Evolutionary conservation across 2,888 invertebrate genomes (phyloP).

Genomic region (Helobdella robusta): DNA sequence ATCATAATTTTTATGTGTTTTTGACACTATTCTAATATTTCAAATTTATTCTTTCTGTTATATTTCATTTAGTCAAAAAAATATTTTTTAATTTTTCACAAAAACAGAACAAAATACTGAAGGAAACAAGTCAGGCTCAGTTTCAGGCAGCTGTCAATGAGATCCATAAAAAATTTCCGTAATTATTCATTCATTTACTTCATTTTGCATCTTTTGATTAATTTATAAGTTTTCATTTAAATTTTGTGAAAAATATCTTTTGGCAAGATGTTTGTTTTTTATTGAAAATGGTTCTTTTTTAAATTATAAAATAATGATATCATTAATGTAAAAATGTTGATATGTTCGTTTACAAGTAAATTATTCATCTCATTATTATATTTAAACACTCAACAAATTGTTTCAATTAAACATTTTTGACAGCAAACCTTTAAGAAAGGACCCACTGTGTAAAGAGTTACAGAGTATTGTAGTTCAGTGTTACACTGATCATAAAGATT

Average conservation of each 20-base stretch:
- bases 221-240: too few relatives aligned
- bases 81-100: not conserved
- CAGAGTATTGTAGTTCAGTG: constrained; percentile 11
- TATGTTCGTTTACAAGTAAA: not conserved
- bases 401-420: too few relatives aligned
- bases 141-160: not conserved
- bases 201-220: not conserved
- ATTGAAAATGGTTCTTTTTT: not conserved
- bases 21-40: too few relatives aligned
- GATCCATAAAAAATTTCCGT: constrained; percentile 14
- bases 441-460: constrained; percentile 15
- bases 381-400: too few relatives aligned
- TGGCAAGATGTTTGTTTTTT: too few relatives aligned
- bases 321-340: not conserved
- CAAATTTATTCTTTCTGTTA: not conserved
- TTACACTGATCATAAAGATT: constrained; percentile 8
- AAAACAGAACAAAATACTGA: constrained; percentile 11
- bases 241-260: too few relatives aligned
- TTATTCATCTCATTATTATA: too few relatives aligned
- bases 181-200: not conserved
- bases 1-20: not conserved
- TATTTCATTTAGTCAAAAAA: not conserved
- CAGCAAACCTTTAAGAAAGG: not conserved
- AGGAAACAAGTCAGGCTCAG: constrained; percentile 13
- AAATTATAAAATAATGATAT: not conserved